Conservation (phyloP, 37 sponge, comb jelly and placozoan genomes). For the Halichondria panicea region DNA sequence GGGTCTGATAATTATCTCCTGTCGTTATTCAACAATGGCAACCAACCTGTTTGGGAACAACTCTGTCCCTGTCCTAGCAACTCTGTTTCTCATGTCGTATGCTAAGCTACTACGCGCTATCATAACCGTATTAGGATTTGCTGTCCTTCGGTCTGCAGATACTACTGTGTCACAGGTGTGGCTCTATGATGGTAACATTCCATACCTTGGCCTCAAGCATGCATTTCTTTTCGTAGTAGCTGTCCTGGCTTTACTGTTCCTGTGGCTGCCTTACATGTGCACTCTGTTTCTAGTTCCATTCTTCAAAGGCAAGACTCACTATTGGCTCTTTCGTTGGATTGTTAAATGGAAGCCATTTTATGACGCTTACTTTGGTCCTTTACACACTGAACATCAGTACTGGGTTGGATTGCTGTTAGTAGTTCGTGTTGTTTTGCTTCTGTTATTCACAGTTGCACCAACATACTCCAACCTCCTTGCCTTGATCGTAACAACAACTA, state of each 20-base stretch:
- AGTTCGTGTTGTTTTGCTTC: neutral
- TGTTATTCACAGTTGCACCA: neutral
- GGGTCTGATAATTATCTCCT: neutral
- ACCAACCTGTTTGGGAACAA: neutral
- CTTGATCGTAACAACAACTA: neutral
- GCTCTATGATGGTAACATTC: neutral
- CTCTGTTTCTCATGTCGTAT: neutral
- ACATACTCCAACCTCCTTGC: neutral
- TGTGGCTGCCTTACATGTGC: neutral
- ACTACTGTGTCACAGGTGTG: neutral
- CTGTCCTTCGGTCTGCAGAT: neutral
- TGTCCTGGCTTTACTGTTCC: neutral
- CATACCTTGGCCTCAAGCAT: neutral
- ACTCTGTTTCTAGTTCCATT: neutral
- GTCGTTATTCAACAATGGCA: neutral
- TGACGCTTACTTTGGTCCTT: neutral
- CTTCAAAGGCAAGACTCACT: neutral
- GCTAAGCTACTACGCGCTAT: neutral
- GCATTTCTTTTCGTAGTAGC: neutral
- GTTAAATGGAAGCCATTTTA: neutral
- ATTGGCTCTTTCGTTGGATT: neutral
- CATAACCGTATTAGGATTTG: neutral
- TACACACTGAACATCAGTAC: neutral
- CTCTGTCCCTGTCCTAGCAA: neutral
- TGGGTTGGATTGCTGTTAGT: neutral